These are phyloP conservation scores for Adelphocoris suturalis DNA, from an alignment of 2,888 invertebrate species.

Conservation along the genomic window DNA sequence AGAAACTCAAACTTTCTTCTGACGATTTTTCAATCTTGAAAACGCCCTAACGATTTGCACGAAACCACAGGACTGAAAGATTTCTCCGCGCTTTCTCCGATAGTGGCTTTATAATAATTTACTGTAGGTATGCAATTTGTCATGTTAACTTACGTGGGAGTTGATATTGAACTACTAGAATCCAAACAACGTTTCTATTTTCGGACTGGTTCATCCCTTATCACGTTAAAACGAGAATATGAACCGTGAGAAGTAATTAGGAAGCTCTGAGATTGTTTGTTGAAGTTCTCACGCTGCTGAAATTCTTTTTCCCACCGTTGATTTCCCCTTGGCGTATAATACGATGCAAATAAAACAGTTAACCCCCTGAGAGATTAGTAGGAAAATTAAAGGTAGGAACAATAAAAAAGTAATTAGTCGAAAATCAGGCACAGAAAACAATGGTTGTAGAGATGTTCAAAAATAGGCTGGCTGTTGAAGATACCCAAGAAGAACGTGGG, in stretches of 20 bases:
- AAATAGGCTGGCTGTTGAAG: background rate
- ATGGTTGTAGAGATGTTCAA: background rate
- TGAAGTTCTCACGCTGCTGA: background rate
- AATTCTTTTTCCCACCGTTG: constrained; percentile 9
- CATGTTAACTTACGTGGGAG: too few species aligned
- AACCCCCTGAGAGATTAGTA: constrained; percentile 7
- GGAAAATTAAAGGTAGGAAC: background rate
- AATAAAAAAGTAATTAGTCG: constrained; percentile 24
- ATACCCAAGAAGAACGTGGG: background rate
- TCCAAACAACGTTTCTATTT: background rate
- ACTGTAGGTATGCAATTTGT: too few species aligned
- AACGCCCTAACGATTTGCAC: too few species aligned
- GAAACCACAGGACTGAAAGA: too few species aligned
- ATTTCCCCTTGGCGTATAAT: background rate
- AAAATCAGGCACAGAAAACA: background rate
- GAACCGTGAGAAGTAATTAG: constrained; percentile 42
- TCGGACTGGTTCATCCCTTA: background rate
- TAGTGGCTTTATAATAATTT: too few species aligned
- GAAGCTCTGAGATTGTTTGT: background rate
- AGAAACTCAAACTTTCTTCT: too few species aligned
- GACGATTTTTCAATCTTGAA: too few species aligned
- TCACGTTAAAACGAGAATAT: background rate
- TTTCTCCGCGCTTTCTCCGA: too few species aligned
- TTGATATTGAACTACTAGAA: too few species aligned
- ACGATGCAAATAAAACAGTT: constrained; percentile 31